Evolutionary conservation across 2,797 vertebrate genomes (phyloP).

Genomic region (Bradypodion pumilum): DNA sequence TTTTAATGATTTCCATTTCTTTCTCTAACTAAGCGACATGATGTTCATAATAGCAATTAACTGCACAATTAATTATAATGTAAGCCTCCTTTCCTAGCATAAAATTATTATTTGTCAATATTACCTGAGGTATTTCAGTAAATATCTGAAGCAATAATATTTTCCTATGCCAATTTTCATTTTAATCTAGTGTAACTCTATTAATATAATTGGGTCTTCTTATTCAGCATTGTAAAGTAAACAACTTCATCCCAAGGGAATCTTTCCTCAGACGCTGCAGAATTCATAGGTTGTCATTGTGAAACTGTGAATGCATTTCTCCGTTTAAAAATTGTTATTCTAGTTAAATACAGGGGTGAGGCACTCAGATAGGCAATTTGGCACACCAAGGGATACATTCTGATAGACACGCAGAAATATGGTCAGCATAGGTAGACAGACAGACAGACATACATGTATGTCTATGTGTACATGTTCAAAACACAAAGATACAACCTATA

Average conservation of each 20-base stretch:
- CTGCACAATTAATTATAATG: constrained; percentile 1
- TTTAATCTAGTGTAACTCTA: constrained; percentile 25
- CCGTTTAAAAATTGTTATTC: no score
- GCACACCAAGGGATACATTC: no score
- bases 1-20: background rate
- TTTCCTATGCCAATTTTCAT: constrained; percentile 31
- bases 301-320: no score
- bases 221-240: constrained; percentile 39
- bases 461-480: background rate
- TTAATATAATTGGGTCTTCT: constrained; percentile 17
- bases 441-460: no score
- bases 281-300: no score
- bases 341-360: no score
- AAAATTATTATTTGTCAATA: background rate
- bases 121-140: background rate
- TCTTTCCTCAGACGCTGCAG: no score
- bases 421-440: no score
- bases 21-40: background rate
- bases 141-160: background rate
- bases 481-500: background rate
- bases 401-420: no score
- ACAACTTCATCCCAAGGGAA: constrained; percentile 12
- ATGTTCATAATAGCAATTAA: background rate
- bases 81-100: background rate
- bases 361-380: no score